A percentile compares a stretch with the other conserved stretches of the same genome.
Conservation (phyloP, 2,113 vertebrate genomes). For the Forbesichthys papilliferus region DNA sequence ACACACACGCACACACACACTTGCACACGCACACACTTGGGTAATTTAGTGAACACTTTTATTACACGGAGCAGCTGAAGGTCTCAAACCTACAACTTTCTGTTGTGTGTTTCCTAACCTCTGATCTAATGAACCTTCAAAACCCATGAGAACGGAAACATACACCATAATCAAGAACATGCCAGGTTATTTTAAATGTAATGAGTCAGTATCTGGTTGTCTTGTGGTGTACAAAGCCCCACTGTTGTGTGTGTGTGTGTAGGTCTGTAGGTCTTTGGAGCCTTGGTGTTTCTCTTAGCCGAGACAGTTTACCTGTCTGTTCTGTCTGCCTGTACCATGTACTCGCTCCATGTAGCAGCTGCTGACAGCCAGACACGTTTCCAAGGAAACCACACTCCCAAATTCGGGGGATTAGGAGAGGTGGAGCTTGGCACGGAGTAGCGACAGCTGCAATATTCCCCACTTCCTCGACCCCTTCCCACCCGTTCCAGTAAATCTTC, state of each 20-base stretch:
- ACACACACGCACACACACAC: conserved; percentile 14
- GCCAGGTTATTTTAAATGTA: too few relatives aligned
- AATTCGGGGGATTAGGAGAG: conserved; percentile 12
- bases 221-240: too few relatives aligned
- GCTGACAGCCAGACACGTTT: conserved; percentile 17
- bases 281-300: conserved; percentile 14
- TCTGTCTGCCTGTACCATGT: conserved; percentile 26
- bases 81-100: too few relatives aligned
- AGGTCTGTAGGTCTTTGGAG: background rate
- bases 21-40: background rate
- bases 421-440: conserved; percentile 33
- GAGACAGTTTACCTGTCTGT: conserved; percentile 23
- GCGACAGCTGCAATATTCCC: conserved; percentile 11
- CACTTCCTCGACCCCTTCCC: background rate
- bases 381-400: conserved; percentile 24
- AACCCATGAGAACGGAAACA: too few relatives aligned
- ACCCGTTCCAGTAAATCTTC: background rate
- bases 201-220: too few relatives aligned
- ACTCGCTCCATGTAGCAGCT: conserved; percentile 9
- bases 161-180: too few relatives aligned
- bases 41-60: too few relatives aligned
- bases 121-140: too few relatives aligned
- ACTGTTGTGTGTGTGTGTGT: background rate
- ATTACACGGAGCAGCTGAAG: too few relatives aligned
- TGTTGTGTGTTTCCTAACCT: too few relatives aligned